Evolutionary conservation across 2,113 vertebrate genomes (phyloP).

Genomic region (Daphoenositta chrysoptera): DNA sequence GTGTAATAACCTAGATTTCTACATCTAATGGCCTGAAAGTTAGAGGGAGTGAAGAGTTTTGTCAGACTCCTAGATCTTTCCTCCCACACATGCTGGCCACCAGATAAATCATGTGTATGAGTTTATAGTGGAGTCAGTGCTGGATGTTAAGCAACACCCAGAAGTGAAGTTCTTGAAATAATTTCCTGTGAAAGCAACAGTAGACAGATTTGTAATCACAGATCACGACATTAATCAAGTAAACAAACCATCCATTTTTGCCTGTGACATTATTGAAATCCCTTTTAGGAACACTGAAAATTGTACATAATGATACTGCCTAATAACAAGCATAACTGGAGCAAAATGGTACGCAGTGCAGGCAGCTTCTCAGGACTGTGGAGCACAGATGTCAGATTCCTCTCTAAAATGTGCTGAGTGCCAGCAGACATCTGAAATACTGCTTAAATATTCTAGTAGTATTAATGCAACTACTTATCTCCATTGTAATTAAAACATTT

Average conservation of each 20-base stretch:
- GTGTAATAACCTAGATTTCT: background rate
- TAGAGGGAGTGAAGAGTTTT: slow-evolving; percentile 42
- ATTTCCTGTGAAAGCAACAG: slow-evolving; percentile 70
- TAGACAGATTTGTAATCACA: slow-evolving; percentile 64
- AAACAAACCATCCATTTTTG: slow-evolving; percentile 64
- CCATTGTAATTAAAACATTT: background rate
- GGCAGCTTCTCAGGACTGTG: background rate
- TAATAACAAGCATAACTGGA: background rate
- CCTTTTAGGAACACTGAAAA: slow-evolving; percentile 41
- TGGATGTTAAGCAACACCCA: slow-evolving; percentile 68
- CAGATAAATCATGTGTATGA: slow-evolving; percentile 61
- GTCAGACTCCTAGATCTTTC: slow-evolving; percentile 48
- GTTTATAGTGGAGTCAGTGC: slow-evolving; percentile 32
- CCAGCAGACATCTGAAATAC: background rate
- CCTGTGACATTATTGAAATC: slow-evolving; percentile 51
- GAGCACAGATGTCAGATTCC: background rate
- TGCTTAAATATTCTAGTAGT: background rate
- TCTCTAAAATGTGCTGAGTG: background rate
- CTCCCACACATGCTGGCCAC: slow-evolving; percentile 60
- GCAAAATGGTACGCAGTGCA: background rate
- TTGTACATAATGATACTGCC: slow-evolving; percentile 30
- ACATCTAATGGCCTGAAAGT: slow-evolving; percentile 34
- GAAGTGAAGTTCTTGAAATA: slow-evolving; percentile 69
- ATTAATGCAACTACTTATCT: background rate
- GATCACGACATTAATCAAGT: slow-evolving; percentile 60